These are phyloP conservation scores for Baronia brevicornis DNA, from an alignment of 2,888 invertebrate genomes.

Conservation along the genomic window DNA sequence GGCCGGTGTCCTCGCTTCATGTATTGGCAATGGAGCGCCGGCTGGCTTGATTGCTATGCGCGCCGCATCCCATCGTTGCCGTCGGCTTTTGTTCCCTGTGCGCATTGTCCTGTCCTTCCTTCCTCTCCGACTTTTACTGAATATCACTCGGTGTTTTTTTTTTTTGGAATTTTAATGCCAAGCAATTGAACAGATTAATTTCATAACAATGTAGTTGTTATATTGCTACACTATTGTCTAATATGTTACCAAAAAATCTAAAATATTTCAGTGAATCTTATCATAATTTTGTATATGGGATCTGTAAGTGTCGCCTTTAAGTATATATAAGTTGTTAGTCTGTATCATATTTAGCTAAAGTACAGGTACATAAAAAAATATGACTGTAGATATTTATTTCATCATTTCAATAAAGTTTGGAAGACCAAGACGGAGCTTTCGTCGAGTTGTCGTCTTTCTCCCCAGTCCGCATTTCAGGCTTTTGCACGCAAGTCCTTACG, in stretches of 20 bases:
- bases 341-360: background rate
- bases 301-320: too few relatives aligned
- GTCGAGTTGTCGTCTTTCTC: too few relatives aligned
- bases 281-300: too few relatives aligned
- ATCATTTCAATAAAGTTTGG: too few relatives aligned
- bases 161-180: conserved; percentile 10
- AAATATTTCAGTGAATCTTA: too few relatives aligned
- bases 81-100: conserved; percentile 54
- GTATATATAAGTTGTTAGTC: background rate
- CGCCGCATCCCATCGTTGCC: conserved; percentile 37
- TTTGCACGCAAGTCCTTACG: too few relatives aligned
- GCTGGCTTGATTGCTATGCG: conserved; percentile 61
- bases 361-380: background rate
- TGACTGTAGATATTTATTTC: background rate
- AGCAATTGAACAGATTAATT: conserved; percentile 1
- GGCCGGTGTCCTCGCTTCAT: conserved; percentile 12
- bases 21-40: conserved; percentile 31
- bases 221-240: too few relatives aligned
- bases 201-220: too few relatives aligned
- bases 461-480: too few relatives aligned
- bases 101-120: conserved; percentile 54
- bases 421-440: too few relatives aligned
- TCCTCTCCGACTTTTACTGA: conserved; percentile 50
- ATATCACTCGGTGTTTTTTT: conserved; percentile 14
- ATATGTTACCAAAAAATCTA: too few relatives aligned